Evolutionary conservation across 2,888 invertebrate genomes (phyloP), one percentile per base, ranked within the genome.

Genomic region (Drosophila tanythrix): DNA sequence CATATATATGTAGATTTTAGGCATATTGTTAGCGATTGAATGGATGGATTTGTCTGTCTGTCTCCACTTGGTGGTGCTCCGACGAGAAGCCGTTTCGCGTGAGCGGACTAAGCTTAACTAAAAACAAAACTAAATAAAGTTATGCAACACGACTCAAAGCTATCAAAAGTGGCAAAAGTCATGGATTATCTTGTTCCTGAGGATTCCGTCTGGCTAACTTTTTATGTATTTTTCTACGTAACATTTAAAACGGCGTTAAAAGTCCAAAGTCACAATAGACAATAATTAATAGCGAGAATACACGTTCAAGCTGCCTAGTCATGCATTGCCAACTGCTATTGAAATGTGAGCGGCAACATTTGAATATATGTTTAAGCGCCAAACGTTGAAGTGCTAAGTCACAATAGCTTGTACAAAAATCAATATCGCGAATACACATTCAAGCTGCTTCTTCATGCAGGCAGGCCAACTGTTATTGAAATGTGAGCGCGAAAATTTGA

Each of bases 1-100:
- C 59, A 79, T 81, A 75, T 13, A 68, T 62, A 79, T 70, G 53
- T 80, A 82, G 72, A 67, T 38, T 43, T 65, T 82, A 82, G 79
- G 76, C 48, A 64, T 51, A 38, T 35, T 55, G 67, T 66, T 79
- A 79, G 74, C 62, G 62, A 70, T 66, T 67, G 36, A 27, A 56
- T n/a, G n/a, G 27, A 46, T 46, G 46, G 25, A 46, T 46, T 46
- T 46, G 46, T 15, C 46, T 74, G 56, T 36, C 60, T 59, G 70
- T 69, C 68, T 56, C 62, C 77, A 68, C 77, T 52, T 76, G 67
- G 60, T 80, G 76, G 71, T 46, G 46, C 21, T 59, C 25, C 13
- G 51, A 55, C 36, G 53, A 52, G 27, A 56, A 53, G 35, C 38
- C n/a, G 36, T 48, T 67, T 67, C 67, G 80, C 50, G 53, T 15